phyloP scores from a whole-genome alignment of 2,888 invertebrate species.

The Leucophora obtusa region DNA sequence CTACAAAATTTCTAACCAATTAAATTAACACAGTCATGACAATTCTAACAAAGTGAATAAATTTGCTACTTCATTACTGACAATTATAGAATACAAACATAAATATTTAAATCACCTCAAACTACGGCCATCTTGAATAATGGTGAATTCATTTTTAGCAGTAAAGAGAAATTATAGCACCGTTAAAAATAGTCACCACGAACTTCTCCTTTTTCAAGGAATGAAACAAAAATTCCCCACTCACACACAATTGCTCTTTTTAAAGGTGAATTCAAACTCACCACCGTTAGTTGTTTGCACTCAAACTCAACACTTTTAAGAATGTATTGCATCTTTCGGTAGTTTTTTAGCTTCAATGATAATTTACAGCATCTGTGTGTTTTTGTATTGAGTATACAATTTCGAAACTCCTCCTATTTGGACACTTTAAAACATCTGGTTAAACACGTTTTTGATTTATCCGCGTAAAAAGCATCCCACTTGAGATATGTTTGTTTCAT shows the following conservation, averaged over 20 bases:
- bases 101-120: conserved; percentile 35
- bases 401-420: conserved; percentile 10
- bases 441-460: conserved; percentile 12
- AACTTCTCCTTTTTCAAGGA: not conserved
- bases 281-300: not conserved
- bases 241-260: not conserved
- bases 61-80: conserved; percentile 11
- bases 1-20: conserved; percentile 2
- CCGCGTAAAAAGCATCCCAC: conserved; percentile 49
- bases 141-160: not conserved
- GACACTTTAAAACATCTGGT: conserved; percentile 20
- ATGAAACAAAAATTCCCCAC: conserved; percentile 6
- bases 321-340: not conserved
- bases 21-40: not conserved
- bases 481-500: conserved; percentile 43
- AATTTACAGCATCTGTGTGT: conserved; percentile 1
- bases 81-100: not conserved
- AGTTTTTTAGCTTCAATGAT: not conserved
- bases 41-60: conserved; percentile 26
- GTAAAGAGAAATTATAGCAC: conserved; percentile 37
- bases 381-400: not conserved
- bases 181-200: not conserved
- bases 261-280: conserved; percentile 15
- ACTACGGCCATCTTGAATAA: conserved; percentile 58
- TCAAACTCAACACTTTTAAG: not conserved